A percentile compares a stretch with the other conserved stretches of the same genome.
Evolutionary conservation across 2,797 vertebrate genomes (phyloP).

Genomic region (Dallia pectoralis): DNA sequence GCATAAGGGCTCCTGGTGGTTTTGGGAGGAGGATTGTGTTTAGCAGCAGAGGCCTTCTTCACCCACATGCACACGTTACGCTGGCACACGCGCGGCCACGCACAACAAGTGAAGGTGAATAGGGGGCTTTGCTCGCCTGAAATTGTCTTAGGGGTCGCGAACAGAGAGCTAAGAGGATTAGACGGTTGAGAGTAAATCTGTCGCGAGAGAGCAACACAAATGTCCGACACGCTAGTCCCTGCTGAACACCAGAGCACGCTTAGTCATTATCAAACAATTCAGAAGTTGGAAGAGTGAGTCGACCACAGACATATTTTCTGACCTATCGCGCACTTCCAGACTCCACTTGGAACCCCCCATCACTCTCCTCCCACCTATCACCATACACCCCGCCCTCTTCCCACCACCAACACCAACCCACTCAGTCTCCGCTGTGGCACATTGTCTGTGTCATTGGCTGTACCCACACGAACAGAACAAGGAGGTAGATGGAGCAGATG

Average conservation of each 20-base stretch:
- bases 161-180: too few species aligned
- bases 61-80: conserved; percentile 24
- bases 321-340: neutral
- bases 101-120: neutral
- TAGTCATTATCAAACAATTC: neutral
- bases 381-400: neutral
- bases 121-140: neutral
- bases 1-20: conserved; percentile 3
- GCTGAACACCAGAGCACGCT: neutral
- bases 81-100: conserved; percentile 11
- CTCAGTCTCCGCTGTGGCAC: conserved; percentile 57
- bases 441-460: conserved; percentile 47
- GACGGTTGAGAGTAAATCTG: neutral
- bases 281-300: too few species aligned
- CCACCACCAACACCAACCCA: neutral
- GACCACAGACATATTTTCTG: too few species aligned
- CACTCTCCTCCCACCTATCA: neutral
- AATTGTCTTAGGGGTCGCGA: neutral
- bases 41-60: conserved; percentile 18
- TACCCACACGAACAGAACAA: conserved; percentile 56
- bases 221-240: neutral
- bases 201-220: neutral
- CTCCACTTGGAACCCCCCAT: neutral
- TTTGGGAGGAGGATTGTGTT: conserved; percentile 38
- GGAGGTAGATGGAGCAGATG: conserved; percentile 80